Percentiles rank a stretch among this genome's conserved stretches.
These are phyloP conservation scores for Neostethus bicornis DNA, from an alignment of 2,797 vertebrate species.

Conservation along the genomic window DNA sequence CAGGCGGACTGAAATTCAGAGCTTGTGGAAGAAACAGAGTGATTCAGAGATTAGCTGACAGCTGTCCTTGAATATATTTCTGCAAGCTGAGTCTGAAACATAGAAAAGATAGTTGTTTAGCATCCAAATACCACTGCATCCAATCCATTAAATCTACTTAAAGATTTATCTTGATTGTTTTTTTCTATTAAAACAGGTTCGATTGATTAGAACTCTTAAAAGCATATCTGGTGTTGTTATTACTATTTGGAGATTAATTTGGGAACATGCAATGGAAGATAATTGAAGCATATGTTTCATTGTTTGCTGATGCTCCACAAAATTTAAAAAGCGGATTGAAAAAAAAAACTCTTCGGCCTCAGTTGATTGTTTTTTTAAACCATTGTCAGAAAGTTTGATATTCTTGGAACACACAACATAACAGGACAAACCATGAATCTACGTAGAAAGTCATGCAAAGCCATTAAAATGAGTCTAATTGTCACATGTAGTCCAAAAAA, in stretches of 20 bases:
- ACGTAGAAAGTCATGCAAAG: too few relatives aligned
- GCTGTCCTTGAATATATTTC: conserved; percentile 67
- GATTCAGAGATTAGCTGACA: conserved; percentile 61
- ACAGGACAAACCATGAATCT: too few relatives aligned
- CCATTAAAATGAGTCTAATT: too few relatives aligned
- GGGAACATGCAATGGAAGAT: too few relatives aligned
- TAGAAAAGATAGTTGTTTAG: conserved; percentile 12
- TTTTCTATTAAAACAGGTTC: not conserved
- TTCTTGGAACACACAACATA: too few relatives aligned
- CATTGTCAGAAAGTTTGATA: too few relatives aligned
- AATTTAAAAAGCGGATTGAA: too few relatives aligned
- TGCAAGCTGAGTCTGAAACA: conserved; percentile 34
- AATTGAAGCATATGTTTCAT: too few relatives aligned
- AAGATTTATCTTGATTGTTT: not conserved
- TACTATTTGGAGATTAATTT: not conserved
- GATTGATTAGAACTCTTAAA: not conserved
- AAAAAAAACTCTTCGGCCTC: too few relatives aligned
- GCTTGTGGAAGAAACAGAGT: conserved; percentile 39
- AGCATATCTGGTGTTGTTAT: not conserved
- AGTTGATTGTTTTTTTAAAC: too few relatives aligned
- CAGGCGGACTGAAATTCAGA: conserved; percentile 54
- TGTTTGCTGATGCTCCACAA: too few relatives aligned
- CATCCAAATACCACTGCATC: not conserved
- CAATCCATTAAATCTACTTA: not conserved
- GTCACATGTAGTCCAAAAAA: too few relatives aligned